Evolutionary conservation across 2,113 vertebrate genomes (phyloP).

Genomic region (Gobio gobio): DNA sequence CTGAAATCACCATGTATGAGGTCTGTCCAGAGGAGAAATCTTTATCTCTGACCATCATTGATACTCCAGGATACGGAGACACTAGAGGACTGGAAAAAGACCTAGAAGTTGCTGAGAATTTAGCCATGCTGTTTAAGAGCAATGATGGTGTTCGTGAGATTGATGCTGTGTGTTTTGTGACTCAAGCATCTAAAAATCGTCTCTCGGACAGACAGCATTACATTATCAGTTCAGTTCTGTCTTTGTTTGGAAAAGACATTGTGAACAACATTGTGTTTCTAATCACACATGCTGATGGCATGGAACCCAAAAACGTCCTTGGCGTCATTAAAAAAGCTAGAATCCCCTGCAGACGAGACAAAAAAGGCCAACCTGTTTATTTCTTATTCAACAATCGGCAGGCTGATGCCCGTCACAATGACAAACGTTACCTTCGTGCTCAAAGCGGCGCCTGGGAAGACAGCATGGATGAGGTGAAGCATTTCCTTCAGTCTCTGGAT

Average conservation of each 20-base stretch:
- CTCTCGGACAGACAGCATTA: slow-evolving; percentile 8
- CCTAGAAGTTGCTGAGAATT: slow-evolving; percentile 8
- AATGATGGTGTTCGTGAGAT: not conserved
- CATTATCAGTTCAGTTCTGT: not conserved
- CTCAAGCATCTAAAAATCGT: not conserved
- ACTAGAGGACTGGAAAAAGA: slow-evolving; percentile 43
- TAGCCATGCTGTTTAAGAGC: slow-evolving; percentile 43
- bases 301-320: not conserved
- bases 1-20: not conserved
- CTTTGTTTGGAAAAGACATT: not conserved
- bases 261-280: not conserved
- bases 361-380: not conserved
- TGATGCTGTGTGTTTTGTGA: slow-evolving; percentile 28
- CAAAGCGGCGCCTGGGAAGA: not conserved
- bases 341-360: slow-evolving; percentile 6
- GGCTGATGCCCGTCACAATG: not conserved
- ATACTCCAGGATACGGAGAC: not conserved
- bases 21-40: no score
- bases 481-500: not conserved
- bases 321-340: not conserved
- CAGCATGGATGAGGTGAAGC: not conserved
- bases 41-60: not conserved
- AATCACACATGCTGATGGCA: not conserved
- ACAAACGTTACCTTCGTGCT: not conserved
- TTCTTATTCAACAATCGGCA: slow-evolving; percentile 41